These are phyloP conservation scores for Acleris laterana DNA, from an alignment of 2,888 invertebrate genomes.

Conservation along the genomic window DNA sequence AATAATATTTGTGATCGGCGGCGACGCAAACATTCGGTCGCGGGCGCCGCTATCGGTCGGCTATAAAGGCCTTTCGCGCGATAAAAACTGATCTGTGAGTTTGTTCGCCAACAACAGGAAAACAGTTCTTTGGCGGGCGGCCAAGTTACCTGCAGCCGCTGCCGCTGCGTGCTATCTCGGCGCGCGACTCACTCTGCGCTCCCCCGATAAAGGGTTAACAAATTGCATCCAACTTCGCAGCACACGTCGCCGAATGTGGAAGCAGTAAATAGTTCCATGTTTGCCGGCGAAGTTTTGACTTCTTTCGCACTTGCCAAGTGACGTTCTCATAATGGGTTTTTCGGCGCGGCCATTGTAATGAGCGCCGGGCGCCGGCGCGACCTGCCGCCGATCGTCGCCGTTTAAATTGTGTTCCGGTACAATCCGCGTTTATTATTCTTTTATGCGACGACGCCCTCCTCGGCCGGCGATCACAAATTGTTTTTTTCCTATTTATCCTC, in stretches of 20 bases:
- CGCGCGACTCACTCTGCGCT: slow-evolving; percentile 53
- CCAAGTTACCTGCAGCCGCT: slow-evolving; percentile 76
- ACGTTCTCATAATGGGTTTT: slow-evolving; percentile 72
- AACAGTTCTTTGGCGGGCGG: slow-evolving; percentile 79
- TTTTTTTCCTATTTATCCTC: slow-evolving; percentile 59
- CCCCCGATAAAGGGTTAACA: slow-evolving; percentile 77
- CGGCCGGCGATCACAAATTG: slow-evolving; percentile 54
- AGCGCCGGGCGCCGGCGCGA: slow-evolving; percentile 43
- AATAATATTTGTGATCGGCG: slow-evolving; percentile 79
- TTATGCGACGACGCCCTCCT: slow-evolving; percentile 52
- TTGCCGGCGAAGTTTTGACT: slow-evolving; percentile 77
- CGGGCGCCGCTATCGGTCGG: slow-evolving; percentile 73
- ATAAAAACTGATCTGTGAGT: slow-evolving; percentile 85
- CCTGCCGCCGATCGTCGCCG: slow-evolving; percentile 67
- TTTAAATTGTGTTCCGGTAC: slow-evolving; percentile 75
- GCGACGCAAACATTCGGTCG: slow-evolving; percentile 74
- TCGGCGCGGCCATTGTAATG: slow-evolving; percentile 59
- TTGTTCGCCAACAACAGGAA: slow-evolving; percentile 80
- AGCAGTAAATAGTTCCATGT: slow-evolving; percentile 78
- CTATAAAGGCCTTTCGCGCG: slow-evolving; percentile 84
- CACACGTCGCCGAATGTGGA: slow-evolving; percentile 75
- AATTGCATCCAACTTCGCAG: slow-evolving; percentile 77
- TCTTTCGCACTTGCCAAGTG: slow-evolving; percentile 73
- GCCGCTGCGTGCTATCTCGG: slow-evolving; percentile 41
- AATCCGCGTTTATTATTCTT: slow-evolving; percentile 72